Conservation (phyloP, 2,888 invertebrate species). For the Odontomyia ornata region DNA sequence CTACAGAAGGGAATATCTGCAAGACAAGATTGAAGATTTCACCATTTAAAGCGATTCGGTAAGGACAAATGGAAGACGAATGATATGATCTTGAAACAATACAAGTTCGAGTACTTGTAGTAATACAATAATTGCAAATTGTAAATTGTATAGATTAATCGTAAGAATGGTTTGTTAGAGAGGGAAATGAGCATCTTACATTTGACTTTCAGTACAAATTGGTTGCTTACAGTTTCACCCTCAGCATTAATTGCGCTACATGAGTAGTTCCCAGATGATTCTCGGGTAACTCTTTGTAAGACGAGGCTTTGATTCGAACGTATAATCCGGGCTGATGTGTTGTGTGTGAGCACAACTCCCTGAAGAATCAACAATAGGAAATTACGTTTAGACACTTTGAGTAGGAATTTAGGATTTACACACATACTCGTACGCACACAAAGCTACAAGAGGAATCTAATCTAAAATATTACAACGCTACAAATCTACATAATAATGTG, state of each 20-base stretch:
- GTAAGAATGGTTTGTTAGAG: slow-evolving; percentile 20
- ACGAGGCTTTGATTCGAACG: slow-evolving; percentile 87
- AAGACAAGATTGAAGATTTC: slow-evolving; percentile 51
- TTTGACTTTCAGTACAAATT: slow-evolving; percentile 79
- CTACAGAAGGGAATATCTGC: slow-evolving; percentile 81
- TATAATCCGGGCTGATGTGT: slow-evolving; percentile 81
- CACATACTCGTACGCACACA: too few species aligned
- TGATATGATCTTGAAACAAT: slow-evolving; percentile 26
- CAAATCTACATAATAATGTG: too few species aligned
- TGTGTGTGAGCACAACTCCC: slow-evolving; percentile 78
- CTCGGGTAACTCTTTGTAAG: slow-evolving; percentile 81
- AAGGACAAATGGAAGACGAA: slow-evolving; percentile 13
- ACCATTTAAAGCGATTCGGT: not conserved
- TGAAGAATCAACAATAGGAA: slow-evolving; percentile 58
- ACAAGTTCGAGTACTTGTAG: not conserved
- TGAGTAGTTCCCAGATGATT: slow-evolving; percentile 80
- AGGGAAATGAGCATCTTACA: slow-evolving; percentile 69
- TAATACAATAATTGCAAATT: not conserved
- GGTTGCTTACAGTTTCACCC: slow-evolving; percentile 82
- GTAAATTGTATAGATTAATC: slow-evolving; percentile 31
- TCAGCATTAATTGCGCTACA: slow-evolving; percentile 83
- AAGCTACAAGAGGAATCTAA: too few species aligned
- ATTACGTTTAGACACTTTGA: slow-evolving; percentile 21
- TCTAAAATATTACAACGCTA: too few species aligned
- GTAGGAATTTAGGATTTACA: slow-evolving; percentile 3